These are phyloP conservation scores for Dendropsophus ebraccatus DNA, from an alignment of 2,113 vertebrate genomes.

Conservation along the genomic window DNA sequence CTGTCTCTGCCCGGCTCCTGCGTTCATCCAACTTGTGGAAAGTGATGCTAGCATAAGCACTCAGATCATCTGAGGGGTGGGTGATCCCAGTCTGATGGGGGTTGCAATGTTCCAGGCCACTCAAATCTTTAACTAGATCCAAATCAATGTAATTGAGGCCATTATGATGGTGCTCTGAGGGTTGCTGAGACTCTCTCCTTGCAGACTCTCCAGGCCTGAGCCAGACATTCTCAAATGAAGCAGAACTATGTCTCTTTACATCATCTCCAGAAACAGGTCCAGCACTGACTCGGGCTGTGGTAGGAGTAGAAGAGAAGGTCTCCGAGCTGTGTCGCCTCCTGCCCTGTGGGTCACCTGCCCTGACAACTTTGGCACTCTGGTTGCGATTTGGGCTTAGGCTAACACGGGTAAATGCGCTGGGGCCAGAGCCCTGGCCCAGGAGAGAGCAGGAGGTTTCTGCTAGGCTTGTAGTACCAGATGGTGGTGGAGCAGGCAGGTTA, in stretches of 20 bases:
- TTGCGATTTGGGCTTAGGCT: slow-evolving; percentile 75
- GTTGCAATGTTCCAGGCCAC: slow-evolving; percentile 63
- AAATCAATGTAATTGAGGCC: slow-evolving; percentile 88
- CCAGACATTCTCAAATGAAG: slow-evolving; percentile 87
- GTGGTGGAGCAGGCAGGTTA: slow-evolving; percentile 46
- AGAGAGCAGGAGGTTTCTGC: slow-evolving; percentile 60
- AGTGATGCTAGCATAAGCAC: slow-evolving; percentile 85
- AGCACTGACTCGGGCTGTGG: slow-evolving; percentile 64
- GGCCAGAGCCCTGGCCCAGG: slow-evolving; percentile 62
- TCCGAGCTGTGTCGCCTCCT: slow-evolving; percentile 83
- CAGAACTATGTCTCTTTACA: slow-evolving; percentile 83
- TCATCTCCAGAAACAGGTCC: slow-evolving; percentile 68
- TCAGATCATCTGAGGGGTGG: slow-evolving; percentile 76
- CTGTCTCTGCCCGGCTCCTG: slow-evolving; percentile 68
- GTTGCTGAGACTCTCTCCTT: slow-evolving; percentile 44
- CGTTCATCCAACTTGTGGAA: slow-evolving; percentile 81
- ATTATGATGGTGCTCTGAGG: slow-evolving; percentile 64
- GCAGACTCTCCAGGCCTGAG: slow-evolving; percentile 72
- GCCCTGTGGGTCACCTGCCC: slow-evolving; percentile 81
- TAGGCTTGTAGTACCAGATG: slow-evolving; percentile 62
- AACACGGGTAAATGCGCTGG: slow-evolving; percentile 79
- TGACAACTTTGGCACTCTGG: slow-evolving; percentile 85
- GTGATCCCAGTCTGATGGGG: slow-evolving; percentile 65
- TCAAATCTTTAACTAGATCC: slow-evolving; percentile 81
- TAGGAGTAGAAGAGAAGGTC: slow-evolving; percentile 80